These are phyloP conservation scores for Mesoligia furuncula DNA, from an alignment of 2,888 invertebrate species.

Conservation along the genomic window DNA sequence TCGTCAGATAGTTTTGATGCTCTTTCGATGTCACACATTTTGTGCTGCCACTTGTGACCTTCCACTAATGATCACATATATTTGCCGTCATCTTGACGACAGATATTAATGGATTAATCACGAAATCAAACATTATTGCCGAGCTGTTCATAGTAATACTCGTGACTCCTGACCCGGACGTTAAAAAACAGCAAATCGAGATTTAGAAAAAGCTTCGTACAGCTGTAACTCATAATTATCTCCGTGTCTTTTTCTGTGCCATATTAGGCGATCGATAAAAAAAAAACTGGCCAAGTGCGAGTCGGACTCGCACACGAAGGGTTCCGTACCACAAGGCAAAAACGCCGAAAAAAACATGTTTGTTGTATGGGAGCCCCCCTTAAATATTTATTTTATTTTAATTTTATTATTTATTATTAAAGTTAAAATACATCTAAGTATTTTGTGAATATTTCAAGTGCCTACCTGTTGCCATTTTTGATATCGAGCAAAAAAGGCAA, in stretches of 20 bases:
- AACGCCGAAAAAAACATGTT: too few species aligned
- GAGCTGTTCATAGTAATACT: background rate
- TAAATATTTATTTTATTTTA: too few species aligned
- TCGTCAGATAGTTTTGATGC: background rate
- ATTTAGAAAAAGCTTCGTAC: background rate
- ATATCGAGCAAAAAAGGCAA: too few species aligned
- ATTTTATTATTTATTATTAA: too few species aligned
- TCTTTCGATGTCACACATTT: background rate
- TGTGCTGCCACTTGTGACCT: background rate
- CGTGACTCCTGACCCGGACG: background rate
- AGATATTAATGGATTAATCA: background rate
- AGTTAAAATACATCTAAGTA: too few species aligned
- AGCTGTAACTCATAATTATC: background rate
- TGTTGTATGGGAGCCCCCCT: too few species aligned
- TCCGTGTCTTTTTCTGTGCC: background rate
- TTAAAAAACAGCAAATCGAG: background rate
- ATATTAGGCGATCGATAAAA: background rate
- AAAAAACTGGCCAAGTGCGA: too few species aligned
- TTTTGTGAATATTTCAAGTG: too few species aligned
- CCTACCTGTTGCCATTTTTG: too few species aligned
- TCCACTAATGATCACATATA: background rate
- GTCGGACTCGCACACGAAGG: too few species aligned
- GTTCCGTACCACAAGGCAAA: too few species aligned
- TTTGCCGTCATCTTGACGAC: background rate
- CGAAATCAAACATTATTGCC: background rate